Base-by-base conservation (phyloP, 2,888 invertebrate genomes). In the Athetis lepigone region DNA sequence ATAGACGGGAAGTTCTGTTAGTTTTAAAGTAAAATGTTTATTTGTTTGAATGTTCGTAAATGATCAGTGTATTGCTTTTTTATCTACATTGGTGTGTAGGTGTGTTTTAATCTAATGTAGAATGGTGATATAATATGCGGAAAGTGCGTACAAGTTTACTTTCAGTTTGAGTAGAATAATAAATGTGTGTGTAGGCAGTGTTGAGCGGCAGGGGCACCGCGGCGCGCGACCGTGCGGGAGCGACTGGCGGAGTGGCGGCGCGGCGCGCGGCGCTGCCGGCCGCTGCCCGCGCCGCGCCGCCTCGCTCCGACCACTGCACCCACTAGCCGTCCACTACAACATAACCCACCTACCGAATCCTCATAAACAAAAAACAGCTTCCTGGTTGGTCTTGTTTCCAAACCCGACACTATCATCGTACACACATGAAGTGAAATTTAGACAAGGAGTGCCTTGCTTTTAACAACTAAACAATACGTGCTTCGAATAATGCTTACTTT, bases 141-240 rank as follows among this genome's bases (percentile, higher is more conserved):
- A 42, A 39, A 63, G 39, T 60, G 47, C 40, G 58, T 67, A 58
- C 33, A 60, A 72, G 79, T 77, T 57, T 51, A 75, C 50, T 77
- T 77, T 75, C 36, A 18, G 40, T 66, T 59, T 54, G 46, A 42
- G 52, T 56, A 42, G 45, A 60, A 46, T 52, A 60, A 46, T 52
- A 50, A 56, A 55, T 51, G 63, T 59, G 61, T 57, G 49, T 54
- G 62, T 67, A 49, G 50, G 13, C 13, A 4, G 33, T 65, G 55
- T 40, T 54, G 33, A 25, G 75, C 66, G 58, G 59, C 58, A 65
- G 69, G 47, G 62, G 52, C 33, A 54, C 70, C 73, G 71, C 70
- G 61, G n/a, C 64, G 71, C 79, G 74, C 72, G 76, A 70, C 64
- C 59, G 73, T 56, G 49, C 67, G 70, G 77, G 72, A 81, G 76